Evolutionary conservation across 2,797 vertebrate species (phyloP), one percentile per base, ranked within the genome.

Genomic region (Poecilia picta): DNA sequence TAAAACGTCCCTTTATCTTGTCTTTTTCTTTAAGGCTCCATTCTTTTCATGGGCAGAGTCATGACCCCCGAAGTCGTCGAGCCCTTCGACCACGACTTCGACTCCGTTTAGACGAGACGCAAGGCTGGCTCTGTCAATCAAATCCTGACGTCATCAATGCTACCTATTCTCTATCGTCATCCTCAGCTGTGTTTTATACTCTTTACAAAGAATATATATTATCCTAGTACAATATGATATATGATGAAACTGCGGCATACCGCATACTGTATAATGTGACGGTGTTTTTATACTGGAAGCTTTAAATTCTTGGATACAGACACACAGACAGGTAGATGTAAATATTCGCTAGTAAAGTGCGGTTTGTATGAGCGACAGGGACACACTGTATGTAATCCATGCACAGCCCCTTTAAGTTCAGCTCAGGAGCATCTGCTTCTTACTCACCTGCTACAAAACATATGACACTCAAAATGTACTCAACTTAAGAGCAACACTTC

Each of bases 11-110:
- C 15, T 45, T n/a, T 36, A 10, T 51, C 28, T 33, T 41, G 64
- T 68, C 64, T 23, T 73, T 39, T 45, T 23, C 53, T 43, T 75
- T 15, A 86, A 99, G 98, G 97, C 28, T 96, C 96, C 2, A 95
- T 99, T 87, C 92, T 99, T 72, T 98, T 99, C 93, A 98, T 99
- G 97, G 98, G 98, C 78, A 95, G 98, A 92, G 97, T 99, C 85
- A 97, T 99, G 98, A 97, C 98, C 90, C 98, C 98, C 0, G 98
- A 99, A 91, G 95, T 97, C 72, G 95, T 98, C 90, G 98, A 97
- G 71, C 84, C 96, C 62, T 97, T 92, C 36, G 96, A 96, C 89
- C 96, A 95, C 1, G 97, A 98, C 89, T 98, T 98, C 62, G 97
- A 99, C 86, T 97, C 96, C 86, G 96, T 98, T 91, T 99, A 97